A percentile compares a stretch with the other conserved stretches of the same genome.
Evolutionary conservation across 2,797 vertebrate species (phyloP).

Genomic region (Cyprinodon diabolis): DNA sequence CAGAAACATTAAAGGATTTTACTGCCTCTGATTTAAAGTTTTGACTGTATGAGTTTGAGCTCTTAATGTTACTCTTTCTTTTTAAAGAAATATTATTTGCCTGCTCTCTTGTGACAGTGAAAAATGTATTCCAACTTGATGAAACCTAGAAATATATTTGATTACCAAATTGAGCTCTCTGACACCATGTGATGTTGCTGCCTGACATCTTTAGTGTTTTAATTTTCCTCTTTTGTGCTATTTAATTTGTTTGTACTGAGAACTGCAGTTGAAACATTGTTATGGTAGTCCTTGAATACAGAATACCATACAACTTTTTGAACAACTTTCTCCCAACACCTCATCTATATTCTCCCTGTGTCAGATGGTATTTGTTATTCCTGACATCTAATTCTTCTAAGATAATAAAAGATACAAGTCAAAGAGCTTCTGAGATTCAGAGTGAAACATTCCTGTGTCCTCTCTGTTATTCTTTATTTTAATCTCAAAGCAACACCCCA

Average conservation of each 20-base stretch:
- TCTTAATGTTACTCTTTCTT: background rate
- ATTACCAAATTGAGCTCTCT: slow-evolving; percentile 11
- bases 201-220: slow-evolving; percentile 18
- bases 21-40: slow-evolving; percentile 35
- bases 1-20: slow-evolving; percentile 34
- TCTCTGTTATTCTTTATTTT: background rate
- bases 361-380: background rate
- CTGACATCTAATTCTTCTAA: background rate
- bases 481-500: background rate
- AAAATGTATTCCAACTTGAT: slow-evolving; percentile 5
- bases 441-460: background rate
- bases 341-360: background rate
- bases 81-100: background rate
- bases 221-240: slow-evolving; percentile 30
- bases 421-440: background rate
- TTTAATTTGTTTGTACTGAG: slow-evolving; percentile 31
- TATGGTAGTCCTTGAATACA: slow-evolving; percentile 24
- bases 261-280: slow-evolving; percentile 51
- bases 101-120: background rate
- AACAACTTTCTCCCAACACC: slow-evolving; percentile 24
- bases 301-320: slow-evolving; percentile 14
- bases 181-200: slow-evolving; percentile 8
- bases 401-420: background rate
- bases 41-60: background rate
- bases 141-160: slow-evolving; percentile 4